phyloP scores from a whole-genome alignment of 2,113 vertebrate species.

The Stegastes partitus region DNA sequence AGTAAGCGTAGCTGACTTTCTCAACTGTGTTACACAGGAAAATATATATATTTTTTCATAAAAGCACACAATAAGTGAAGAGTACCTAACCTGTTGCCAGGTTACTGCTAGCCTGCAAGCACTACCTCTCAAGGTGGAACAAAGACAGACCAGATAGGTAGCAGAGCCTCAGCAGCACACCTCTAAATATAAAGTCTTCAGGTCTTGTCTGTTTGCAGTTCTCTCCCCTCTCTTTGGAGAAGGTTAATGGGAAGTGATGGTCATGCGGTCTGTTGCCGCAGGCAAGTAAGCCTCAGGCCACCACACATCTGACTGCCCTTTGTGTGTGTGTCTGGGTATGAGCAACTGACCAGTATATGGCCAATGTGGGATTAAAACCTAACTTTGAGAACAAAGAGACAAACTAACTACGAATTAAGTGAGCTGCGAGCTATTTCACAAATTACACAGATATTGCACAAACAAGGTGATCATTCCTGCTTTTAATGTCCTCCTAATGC shows the following conservation, averaged over 20 bases:
- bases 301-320: slow-evolving; percentile 56
- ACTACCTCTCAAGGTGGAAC: slow-evolving; percentile 66
- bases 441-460: slow-evolving; percentile 52
- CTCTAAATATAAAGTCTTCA: slow-evolving; percentile 78
- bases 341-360: slow-evolving; percentile 51
- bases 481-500: slow-evolving; percentile 34
- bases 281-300: slow-evolving; percentile 68
- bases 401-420: slow-evolving; percentile 12
- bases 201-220: slow-evolving; percentile 74
- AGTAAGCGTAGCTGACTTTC: slow-evolving; percentile 27
- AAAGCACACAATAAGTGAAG: slow-evolving; percentile 60
- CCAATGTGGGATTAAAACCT: slow-evolving; percentile 44
- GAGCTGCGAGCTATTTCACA: slow-evolving; percentile 30
- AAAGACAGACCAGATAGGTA: slow-evolving; percentile 63
- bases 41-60: slow-evolving; percentile 21
- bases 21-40: slow-evolving; percentile 27
- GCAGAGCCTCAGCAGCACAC: slow-evolving; percentile 58
- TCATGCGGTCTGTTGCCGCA: slow-evolving; percentile 58
- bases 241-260: slow-evolving; percentile 78
- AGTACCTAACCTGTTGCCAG: slow-evolving; percentile 78
- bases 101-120: slow-evolving; percentile 69
- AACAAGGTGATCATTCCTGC: slow-evolving; percentile 40
- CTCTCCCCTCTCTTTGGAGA: slow-evolving; percentile 58
- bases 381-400: slow-evolving; percentile 52
- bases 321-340: slow-evolving; percentile 44